phyloP scores from a whole-genome alignment of 1,140 invertebrate genomes.

The Trichonephila clavipes region DNA sequence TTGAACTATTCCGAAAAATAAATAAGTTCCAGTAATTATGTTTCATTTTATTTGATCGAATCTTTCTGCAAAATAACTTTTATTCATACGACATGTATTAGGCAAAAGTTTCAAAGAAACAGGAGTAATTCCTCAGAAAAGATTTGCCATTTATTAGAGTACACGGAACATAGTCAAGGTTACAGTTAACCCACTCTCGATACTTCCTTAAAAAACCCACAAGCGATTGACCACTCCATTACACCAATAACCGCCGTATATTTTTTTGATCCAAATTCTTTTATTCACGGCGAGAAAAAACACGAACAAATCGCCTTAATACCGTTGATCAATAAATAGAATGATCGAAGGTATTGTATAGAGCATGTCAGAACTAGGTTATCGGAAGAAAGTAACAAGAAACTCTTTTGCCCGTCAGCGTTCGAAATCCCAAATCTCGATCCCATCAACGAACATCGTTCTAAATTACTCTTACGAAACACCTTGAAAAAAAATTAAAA shows the following conservation, averaged over 20 bases:
- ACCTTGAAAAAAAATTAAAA: background rate
- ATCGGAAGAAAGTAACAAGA: constrained; percentile 39
- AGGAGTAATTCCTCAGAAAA: too few species aligned
- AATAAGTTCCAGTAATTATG: too few species aligned
- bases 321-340: constrained; percentile 25
- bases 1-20: too few species aligned
- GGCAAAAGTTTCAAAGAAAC: too few species aligned
- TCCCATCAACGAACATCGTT: constrained; percentile 32
- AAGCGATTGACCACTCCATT: background rate
- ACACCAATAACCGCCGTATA: background rate
- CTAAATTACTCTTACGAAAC: constrained; percentile 28
- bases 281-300: background rate
- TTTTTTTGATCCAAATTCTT: background rate
- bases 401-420: constrained; percentile 13
- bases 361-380: constrained; percentile 24
- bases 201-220: background rate
- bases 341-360: constrained; percentile 41
- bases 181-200: background rate
- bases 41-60: too few species aligned
- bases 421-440: constrained; percentile 23
- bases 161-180: background rate
- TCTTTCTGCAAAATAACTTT: too few species aligned
- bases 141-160: too few species aligned
- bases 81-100: too few species aligned
- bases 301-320: background rate